Evolutionary conservation across 1,140 invertebrate species (phyloP), one percentile per base, ranked within the genome.

Genomic region (Aphis craccivora): DNA sequence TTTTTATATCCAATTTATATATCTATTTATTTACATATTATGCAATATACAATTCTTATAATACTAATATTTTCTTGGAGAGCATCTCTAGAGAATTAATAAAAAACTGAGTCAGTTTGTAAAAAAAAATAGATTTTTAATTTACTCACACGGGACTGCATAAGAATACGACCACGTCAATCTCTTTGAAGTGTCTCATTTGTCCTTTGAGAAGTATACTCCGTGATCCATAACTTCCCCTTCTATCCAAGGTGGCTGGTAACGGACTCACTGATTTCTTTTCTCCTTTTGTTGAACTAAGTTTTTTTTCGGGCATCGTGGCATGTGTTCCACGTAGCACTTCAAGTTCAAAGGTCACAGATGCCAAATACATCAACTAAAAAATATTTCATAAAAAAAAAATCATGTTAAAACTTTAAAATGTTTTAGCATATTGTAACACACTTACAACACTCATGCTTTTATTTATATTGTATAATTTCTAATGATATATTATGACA

Each of bases 161-260:
- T 0, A 98, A 95, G 94, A 98, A 99, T 87, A 98, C 97, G 25
- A 98, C 96, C 0, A 96, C 96, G 91, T 97, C 97, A 55, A 98
- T 97, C 94, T 98, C 97, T 84, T 97, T 96, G 2, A 98, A 95
- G 94, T 97, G 97, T 94, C 97, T 97, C 96, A 98, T 98, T 94
- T 98, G 97, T n/a, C 98, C 98, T 94, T 98, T 97, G 0, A 98
- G 95, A 22, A 98, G 95, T 43, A 98, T 97, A 91, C 97, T 97
- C 22, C 96, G 96, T 0, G 96, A 95, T 20, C 97, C 97, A 94
- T 97, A 97, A 43, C 97, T 97, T 14, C 97, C 97, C 45, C 97
- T 95, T 18, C 97, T 95, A 93, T 96, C 95, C n/a, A 96, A 55
- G 5, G 67, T 94, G 0, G 88, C 86, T 3, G 93, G 90, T 18